Percentiles rank a stretch among this genome's conserved stretches.
Evolutionary conservation across 2,888 invertebrate species (phyloP).

Genomic region (Torymus auratus): DNA sequence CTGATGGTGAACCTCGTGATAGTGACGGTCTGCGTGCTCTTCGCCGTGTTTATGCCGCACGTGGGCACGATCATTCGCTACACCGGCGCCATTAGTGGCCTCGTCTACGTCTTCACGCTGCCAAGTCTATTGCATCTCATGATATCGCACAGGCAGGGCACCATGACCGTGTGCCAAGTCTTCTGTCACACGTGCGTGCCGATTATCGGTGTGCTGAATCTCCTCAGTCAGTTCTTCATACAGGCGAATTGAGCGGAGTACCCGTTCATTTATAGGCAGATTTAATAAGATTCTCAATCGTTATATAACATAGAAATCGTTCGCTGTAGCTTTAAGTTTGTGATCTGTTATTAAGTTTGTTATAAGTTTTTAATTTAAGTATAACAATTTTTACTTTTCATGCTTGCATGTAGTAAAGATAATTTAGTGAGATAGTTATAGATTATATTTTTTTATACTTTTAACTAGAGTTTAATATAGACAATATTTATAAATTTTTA

Average conservation of each 20-base stretch:
- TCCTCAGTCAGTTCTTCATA: constrained; percentile 89
- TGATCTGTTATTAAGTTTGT: too few relatives aligned
- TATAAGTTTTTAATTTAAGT: background rate
- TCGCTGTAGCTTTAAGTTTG: too few relatives aligned
- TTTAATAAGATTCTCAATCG: background rate
- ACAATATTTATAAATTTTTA: too few relatives aligned
- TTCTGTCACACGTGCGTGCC: constrained; percentile 83
- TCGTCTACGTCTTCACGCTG: constrained; percentile 91
- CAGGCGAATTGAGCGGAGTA: constrained; percentile 57
- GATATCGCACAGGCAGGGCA: constrained; percentile 81
- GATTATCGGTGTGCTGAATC: constrained; percentile 84
- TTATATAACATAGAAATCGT: too few relatives aligned
- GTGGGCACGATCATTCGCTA: constrained; percentile 94
- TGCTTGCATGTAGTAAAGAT: too few relatives aligned
- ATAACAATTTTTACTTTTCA: background rate
- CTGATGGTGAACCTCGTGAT: constrained; percentile 82
- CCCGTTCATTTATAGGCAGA: background rate
- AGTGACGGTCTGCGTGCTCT: constrained; percentile 85
- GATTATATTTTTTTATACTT: too few relatives aligned
- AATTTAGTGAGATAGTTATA: too few relatives aligned
- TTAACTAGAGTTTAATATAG: too few relatives aligned
- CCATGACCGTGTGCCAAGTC: constrained; percentile 79
- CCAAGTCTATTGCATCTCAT: constrained; percentile 88
- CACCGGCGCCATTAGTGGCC: constrained; percentile 91
- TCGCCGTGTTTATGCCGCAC: constrained; percentile 90